A percentile compares a stretch with the other conserved stretches of the same genome.
These are phyloP conservation scores for Stylophora pistillata DNA, from an alignment of 64 coral and sea anemone species.

Conservation along the genomic window DNA sequence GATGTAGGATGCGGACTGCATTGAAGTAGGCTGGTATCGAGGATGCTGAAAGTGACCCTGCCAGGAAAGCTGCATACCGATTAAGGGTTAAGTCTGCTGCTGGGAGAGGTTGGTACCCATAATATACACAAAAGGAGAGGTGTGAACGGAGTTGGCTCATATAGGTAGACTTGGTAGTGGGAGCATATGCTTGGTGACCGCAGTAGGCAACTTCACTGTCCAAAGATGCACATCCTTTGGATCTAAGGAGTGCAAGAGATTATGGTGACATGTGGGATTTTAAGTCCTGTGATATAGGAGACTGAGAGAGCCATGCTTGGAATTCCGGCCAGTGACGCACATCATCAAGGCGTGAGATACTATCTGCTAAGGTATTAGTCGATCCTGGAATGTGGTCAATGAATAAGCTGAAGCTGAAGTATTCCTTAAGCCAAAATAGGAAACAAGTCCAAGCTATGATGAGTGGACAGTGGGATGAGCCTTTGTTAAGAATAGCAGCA, in stretches of 20 bases:
- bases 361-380: neutral
- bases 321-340: neutral
- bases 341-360: constrained; percentile 6
- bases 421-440: constrained; percentile 34
- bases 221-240: constrained; percentile 20
- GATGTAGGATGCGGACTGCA: constrained; percentile 18
- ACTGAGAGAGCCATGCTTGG: constrained; percentile 27
- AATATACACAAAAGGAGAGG: constrained; percentile 7
- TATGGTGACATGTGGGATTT: constrained; percentile 37
- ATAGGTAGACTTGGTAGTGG: constrained; percentile 19
- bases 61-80: constrained; percentile 25
- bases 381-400: neutral
- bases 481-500: constrained; percentile 58
- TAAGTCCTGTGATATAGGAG: too few relatives aligned
- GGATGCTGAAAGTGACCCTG: neutral
- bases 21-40: constrained; percentile 15
- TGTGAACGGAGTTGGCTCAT: constrained; percentile 5
- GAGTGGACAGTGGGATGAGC: constrained; percentile 7
- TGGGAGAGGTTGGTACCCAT: neutral
- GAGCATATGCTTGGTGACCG: constrained; percentile 23
- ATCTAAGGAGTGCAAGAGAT: constrained; percentile 35
- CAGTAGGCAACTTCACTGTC: constrained; percentile 44
- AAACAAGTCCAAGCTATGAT: constrained; percentile 44
- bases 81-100: neutral
- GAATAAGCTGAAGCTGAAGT: neutral